Evolutionary conservation across 2,888 invertebrate genomes (phyloP).

Genomic region (Dasypogon diadema): DNA sequence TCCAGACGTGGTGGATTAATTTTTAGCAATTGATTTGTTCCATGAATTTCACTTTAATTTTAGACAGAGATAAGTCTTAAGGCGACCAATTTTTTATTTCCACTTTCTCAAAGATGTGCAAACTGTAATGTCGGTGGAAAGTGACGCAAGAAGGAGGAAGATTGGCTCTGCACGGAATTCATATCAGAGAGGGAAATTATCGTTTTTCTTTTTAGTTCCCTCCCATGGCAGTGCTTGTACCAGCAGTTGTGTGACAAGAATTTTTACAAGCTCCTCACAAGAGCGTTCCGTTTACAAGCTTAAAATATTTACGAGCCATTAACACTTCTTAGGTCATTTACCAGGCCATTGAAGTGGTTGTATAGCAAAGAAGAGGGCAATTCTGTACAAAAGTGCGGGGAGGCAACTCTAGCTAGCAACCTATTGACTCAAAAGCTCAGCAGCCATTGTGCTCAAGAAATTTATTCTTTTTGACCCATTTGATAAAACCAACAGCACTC

Average conservation of each 20-base stretch:
- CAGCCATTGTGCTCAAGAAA: background rate
- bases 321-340: constrained; percentile 52
- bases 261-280: constrained; percentile 39
- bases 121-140: background rate
- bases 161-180: constrained; percentile 16
- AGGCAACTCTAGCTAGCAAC: background rate
- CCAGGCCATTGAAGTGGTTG: constrained; percentile 2
- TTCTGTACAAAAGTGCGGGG: background rate
- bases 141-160: background rate
- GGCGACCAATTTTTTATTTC: background rate
- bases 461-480: constrained; percentile 25
- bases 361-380: background rate
- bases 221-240: constrained; percentile 6
- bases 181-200: constrained; percentile 1
- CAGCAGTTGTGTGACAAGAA: constrained; percentile 44
- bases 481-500: constrained; percentile 35
- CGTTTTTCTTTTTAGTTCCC: background rate
- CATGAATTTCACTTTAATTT: constrained; percentile 10
- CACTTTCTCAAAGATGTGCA: background rate
- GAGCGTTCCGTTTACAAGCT: constrained; percentile 46
- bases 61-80: background rate
- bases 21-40: constrained; percentile 40
- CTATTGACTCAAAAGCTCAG: background rate
- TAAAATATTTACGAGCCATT: constrained; percentile 52
- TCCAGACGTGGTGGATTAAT: constrained; percentile 13